Base-by-base conservation (phyloP, 2,113 vertebrate species). In the Eidolon helvum region DNA sequence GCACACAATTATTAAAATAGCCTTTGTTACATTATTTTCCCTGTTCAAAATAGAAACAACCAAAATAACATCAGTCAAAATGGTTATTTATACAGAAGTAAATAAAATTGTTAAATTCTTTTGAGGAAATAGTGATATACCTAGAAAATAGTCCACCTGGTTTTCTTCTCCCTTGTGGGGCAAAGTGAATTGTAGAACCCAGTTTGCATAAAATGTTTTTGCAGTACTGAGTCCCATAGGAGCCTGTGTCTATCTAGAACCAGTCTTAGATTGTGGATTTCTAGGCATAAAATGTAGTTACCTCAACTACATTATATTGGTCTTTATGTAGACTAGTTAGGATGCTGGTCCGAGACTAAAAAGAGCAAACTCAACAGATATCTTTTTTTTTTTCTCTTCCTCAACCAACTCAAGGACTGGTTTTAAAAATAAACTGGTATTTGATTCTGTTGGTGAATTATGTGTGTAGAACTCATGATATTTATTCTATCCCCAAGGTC, bases 21-120 rank as follows among this genome's bases (percentile, higher is more conserved):
- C 26, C 90, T n/a, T 66, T 21, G 2, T 95, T 75, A 84, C 57
- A 65, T 96, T 0, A 74, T 89, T 66, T 94, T 79, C 75, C 40
- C 65, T 93, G 10, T 91, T 77, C 12, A 92, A 77, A 71, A 87
- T 87, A 63, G 57, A 88, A 95, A 28, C 30, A 94, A 72, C 28
- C 14, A 33, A n/a, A n/a, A 74, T 28, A 86, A 40, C 14, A 84
- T 74, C 30, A 95, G 18, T 65, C 43, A 69, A 92, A 71, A 78
- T 90, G 82, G 63, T 55, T 86, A 75, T 89, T 63, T n/a, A 35
- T 72, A 35, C 0, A 48, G 50, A 80, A 92, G 11, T 22, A 6
- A 18, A 69, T 50, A 18, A 95, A 83, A 68, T 87, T 89, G 24
- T 91, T 94, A 30, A 66, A 3, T 72, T 77, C 33, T 77, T 71